A percentile compares a stretch with the other conserved stretches of the same genome.
Conservation (phyloP, 2,797 vertebrate genomes). For the Heteromormyrus szaboi region DNA sequence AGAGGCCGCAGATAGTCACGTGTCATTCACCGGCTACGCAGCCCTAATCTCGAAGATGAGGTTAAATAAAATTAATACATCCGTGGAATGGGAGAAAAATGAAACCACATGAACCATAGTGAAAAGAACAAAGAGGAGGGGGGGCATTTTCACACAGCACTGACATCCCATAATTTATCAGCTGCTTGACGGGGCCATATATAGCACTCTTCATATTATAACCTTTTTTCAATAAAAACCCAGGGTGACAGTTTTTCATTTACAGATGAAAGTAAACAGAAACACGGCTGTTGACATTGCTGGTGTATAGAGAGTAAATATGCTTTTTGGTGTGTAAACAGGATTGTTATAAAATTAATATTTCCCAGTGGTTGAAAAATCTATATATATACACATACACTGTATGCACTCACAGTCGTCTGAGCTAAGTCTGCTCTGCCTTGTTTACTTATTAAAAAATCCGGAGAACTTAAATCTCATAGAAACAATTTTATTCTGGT, state of each 20-base stretch:
- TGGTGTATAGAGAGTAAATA: not conserved
- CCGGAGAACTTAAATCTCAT: slow-evolving; percentile 48
- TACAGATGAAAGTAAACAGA: not conserved
- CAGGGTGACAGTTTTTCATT: not conserved
- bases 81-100: not conserved
- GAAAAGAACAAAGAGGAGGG: not conserved
- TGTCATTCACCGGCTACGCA: not conserved
- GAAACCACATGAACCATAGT: not conserved
- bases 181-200: not conserved
- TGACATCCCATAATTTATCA: not conserved
- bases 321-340: not conserved
- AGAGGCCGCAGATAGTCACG: too few species aligned
- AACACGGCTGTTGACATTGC: not conserved
- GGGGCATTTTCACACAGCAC: not conserved
- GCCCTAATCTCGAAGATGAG: not conserved
- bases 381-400: slow-evolving; percentile 32
- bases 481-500: slow-evolving; percentile 42
- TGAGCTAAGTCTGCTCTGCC: slow-evolving; percentile 44
- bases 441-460: slow-evolving; percentile 50
- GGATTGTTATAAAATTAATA: slow-evolving; percentile 42
- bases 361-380: slow-evolving; percentile 35
- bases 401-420: slow-evolving; percentile 12
- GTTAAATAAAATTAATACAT: not conserved
- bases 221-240: not conserved
- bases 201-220: not conserved